These are phyloP conservation scores for Drosophila borealis DNA, from an alignment of 2,888 invertebrate species.

Conservation along the genomic window DNA sequence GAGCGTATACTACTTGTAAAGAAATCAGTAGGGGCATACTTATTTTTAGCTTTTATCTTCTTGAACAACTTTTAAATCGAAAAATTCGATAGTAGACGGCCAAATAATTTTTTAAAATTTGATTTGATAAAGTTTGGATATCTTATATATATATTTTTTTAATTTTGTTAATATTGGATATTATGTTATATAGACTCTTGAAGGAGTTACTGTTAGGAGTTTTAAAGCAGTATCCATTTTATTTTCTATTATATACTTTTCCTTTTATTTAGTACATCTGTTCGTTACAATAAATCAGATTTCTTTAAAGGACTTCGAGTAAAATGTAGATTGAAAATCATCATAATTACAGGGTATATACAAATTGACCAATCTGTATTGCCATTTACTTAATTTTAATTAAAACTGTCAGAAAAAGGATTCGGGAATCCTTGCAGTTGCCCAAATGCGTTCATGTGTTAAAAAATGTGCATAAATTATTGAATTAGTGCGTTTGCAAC, in stretches of 20 bases:
- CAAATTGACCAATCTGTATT: background rate
- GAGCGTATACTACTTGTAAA: background rate
- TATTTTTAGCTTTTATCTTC: background rate
- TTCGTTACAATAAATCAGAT: background rate
- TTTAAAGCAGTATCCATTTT: too few relatives aligned
- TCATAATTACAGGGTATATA: conserved; percentile 22
- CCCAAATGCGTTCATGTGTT: conserved; percentile 59
- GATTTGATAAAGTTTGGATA: too few relatives aligned
- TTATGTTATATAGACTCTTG: too few relatives aligned
- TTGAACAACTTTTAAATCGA: too few relatives aligned
- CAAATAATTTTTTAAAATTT: too few relatives aligned
- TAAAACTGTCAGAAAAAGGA: conserved; percentile 56
- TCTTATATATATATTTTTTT: too few relatives aligned
- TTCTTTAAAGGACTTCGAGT: background rate
- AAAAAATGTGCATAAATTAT: conserved; percentile 81
- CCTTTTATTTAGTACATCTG: too few relatives aligned
- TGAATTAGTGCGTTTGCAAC: conserved; percentile 75
- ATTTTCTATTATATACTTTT: background rate
- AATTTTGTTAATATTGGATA: background rate
- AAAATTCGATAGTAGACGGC: too few relatives aligned
- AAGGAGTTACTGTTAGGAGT: too few relatives aligned
- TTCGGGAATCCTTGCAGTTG: conserved; percentile 42
- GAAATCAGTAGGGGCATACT: background rate
- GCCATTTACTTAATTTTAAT: conserved; percentile 53
- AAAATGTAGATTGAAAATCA: background rate